phyloP scores from a whole-genome alignment of 2,888 invertebrate genomes.

The Mystacides longicornis region DNA sequence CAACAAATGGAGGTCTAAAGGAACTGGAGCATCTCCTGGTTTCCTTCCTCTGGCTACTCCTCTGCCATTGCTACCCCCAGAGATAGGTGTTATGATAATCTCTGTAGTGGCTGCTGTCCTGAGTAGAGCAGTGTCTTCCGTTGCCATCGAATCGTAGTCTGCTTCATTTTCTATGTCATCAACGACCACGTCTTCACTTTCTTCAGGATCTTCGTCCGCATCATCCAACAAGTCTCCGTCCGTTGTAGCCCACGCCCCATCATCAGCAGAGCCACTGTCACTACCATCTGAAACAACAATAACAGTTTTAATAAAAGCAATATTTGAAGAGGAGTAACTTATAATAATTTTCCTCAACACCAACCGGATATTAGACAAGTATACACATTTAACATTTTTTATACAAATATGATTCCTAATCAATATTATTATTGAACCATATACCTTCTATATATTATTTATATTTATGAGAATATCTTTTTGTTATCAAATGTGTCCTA shows the following conservation, averaged over 20 bases:
- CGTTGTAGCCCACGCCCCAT: constrained; percentile 32
- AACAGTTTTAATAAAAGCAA: too few relatives aligned
- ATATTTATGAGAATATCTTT: too few relatives aligned
- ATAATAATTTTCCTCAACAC: too few relatives aligned
- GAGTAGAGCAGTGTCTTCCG: constrained; percentile 46
- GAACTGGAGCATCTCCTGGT: constrained; percentile 32
- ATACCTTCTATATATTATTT: too few relatives aligned
- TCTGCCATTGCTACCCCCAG: constrained; percentile 38
- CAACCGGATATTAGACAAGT: too few relatives aligned
- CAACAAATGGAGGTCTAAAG: constrained; percentile 42
- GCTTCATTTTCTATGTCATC: constrained; percentile 47
- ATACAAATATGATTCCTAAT: too few relatives aligned
- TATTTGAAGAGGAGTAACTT: too few relatives aligned
- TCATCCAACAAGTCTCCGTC: constrained; percentile 36
- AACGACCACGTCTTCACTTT: constrained; percentile 31
- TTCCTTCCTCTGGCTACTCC: constrained; percentile 39
- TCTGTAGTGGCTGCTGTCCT: constrained; percentile 45
- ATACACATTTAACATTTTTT: too few relatives aligned
- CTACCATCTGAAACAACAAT: constrained; percentile 4
- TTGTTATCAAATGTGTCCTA: too few relatives aligned
- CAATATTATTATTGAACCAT: too few relatives aligned
- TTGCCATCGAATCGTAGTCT: constrained; percentile 47
- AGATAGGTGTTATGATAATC: constrained; percentile 37
- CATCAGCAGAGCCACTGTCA: constrained; percentile 21
- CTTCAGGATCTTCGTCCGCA: constrained; percentile 38